Evolutionary conservation across 2,888 invertebrate species (phyloP).

Genomic region (Thecocarcelia acutangulata): DNA sequence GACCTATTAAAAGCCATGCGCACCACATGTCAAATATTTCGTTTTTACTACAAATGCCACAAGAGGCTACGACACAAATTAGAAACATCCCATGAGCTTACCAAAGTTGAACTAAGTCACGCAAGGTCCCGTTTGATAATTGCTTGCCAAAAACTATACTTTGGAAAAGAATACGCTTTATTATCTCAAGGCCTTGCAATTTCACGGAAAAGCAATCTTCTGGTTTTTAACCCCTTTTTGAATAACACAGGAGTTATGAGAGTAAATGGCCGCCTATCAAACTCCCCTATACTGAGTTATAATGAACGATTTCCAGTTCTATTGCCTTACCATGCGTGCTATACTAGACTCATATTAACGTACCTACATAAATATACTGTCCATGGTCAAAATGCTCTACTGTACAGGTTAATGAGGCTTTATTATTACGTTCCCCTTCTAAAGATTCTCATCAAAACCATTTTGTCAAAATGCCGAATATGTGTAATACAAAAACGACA

Average conservation of each 20-base stretch:
- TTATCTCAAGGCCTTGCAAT: background rate
- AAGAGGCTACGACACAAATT: background rate
- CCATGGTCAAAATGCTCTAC: slow-evolving; percentile 7
- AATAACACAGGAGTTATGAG: background rate
- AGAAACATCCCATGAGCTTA: background rate
- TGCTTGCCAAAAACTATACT: background rate
- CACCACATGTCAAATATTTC: background rate
- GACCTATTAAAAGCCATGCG: background rate
- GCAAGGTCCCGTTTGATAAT: background rate
- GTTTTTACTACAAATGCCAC: background rate
- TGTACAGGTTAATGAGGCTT: background rate
- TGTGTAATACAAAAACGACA: background rate
- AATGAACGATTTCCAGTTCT: background rate
- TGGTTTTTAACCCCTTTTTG: background rate
- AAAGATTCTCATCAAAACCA: background rate
- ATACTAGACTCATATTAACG: background rate
- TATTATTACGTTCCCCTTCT: background rate
- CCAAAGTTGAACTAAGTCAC: background rate
- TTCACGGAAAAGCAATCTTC: background rate
- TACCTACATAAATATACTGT: background rate
- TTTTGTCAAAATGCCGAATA: background rate
- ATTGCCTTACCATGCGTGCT: background rate
- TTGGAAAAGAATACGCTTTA: background rate
- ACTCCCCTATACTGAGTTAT: too few relatives aligned
- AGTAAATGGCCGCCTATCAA: background rate